Conservation (phyloP, 2,797 vertebrate genomes). For the Moxostoma hubbsi region DNA sequence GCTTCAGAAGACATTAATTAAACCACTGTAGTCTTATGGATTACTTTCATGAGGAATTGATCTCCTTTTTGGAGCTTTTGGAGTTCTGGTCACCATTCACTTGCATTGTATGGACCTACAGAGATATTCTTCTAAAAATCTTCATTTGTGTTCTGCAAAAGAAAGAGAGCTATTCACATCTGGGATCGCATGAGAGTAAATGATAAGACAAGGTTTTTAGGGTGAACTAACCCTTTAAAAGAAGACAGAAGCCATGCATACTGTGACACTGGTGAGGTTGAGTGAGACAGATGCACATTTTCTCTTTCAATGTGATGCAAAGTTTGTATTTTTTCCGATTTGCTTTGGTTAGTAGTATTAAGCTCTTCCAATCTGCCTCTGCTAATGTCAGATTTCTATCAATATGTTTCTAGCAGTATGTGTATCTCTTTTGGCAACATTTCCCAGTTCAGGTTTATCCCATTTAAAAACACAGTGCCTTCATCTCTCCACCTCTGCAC, state of each 20-base stretch:
- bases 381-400: background rate
- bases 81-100: no score
- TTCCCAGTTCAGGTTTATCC: slow-evolving; percentile 42
- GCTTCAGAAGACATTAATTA: no score
- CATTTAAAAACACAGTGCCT: slow-evolving; percentile 36
- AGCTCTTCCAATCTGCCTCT: background rate
- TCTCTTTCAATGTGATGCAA: background rate
- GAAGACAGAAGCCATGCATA: background rate
- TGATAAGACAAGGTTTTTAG: no score
- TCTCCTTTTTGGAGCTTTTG: no score
- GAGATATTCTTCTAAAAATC: no score
- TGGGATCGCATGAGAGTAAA: no score
- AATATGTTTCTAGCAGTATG: background rate
- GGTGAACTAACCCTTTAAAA: background rate
- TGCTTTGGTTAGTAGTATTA: background rate
- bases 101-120: no score
- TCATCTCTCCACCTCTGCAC: slow-evolving; percentile 64
- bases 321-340: no score
- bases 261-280: background rate
- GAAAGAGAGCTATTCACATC: no score
- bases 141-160: no score
- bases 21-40: no score
- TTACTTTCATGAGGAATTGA: no score
- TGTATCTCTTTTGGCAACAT: slow-evolving; percentile 40
- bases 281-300: background rate